A percentile compares a stretch with the other conserved stretches of the same genome.
Evolutionary conservation across 92 coral and sea anemone species (phyloP).

Genomic region (Umimayanthus chanpuru): DNA sequence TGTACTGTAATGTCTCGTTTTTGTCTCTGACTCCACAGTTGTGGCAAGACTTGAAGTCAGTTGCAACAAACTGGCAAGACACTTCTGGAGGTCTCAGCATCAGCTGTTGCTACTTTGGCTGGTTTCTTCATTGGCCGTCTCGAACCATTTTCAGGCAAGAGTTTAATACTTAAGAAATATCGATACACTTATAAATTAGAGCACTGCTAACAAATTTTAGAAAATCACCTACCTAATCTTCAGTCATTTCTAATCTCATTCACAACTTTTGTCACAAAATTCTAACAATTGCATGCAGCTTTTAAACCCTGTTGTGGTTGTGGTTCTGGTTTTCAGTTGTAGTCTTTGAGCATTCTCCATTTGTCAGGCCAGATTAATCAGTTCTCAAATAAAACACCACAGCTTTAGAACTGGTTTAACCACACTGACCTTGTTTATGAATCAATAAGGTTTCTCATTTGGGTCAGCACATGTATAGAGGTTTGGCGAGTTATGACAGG

Average conservation of each 20-base stretch:
- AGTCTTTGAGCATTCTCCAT: neutral
- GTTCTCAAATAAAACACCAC: no score
- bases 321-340: neutral
- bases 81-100: neutral
- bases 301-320: neutral
- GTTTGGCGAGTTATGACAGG: no score
- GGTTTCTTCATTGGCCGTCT: neutral
- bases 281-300: neutral
- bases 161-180: neutral
- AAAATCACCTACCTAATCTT: neutral
- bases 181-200: neutral
- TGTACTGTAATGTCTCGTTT: neutral
- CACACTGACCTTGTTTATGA: no score
- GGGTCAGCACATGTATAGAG: no score
- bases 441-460: no score
- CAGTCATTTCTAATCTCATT: neutral
- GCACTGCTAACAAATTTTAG: neutral
- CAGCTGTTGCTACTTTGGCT: neutral
- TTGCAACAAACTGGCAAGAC: neutral
- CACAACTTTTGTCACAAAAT: neutral
- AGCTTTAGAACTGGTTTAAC: no score
- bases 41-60: conserved; percentile 27
- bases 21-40: conserved; percentile 12
- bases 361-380: no score
- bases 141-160: neutral